Evolutionary conservation across 2,797 vertebrate species (phyloP), one percentile per base, ranked within the genome.

Genomic region (Tympanoctomys barrerae): DNA sequence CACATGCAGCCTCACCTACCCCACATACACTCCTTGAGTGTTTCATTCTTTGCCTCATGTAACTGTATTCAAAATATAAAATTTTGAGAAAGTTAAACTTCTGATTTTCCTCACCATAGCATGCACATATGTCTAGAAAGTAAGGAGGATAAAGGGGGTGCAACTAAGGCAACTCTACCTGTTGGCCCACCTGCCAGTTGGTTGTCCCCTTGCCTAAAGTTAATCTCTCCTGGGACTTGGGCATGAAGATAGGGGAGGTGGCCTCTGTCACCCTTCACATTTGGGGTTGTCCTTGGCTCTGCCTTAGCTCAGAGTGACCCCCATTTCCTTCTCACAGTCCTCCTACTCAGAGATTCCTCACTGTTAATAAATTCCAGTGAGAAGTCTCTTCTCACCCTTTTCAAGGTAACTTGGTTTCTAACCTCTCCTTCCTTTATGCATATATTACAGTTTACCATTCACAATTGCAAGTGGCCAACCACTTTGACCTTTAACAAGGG

Each of bases 401-500:
- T 73, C 54, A 19, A 62, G 33, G 49, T 81, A 87, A 83, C 5
- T 52, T 46, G 0, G 0, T 46, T 70, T 70, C 91, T 86, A 68
- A 85, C 78, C 70, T 57, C 22, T 18, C 22, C 31, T 89, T 89
- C 26, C 62, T 88, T 33, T 39, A 46, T 7, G 49, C 31, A 26
- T 9, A 36, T 0, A 49, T 80, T 70, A 68, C 22, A 31, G 28
- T 61, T 75, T 64, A 59, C 8, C 54, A 62, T 4, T 54, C 75
- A 46, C 78, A 79, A 87, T 2, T 75, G 31, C 39, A 86, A 77
- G 64, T 13, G 83, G 33, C 89, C 79, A 91, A 61, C 52, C 21
- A 36, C 42, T 61, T 4, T 68, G n/a, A 94, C 75, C 70, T 95
- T 88, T 87, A 46, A 89, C 54, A 89, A 71, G 22, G 66, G 59